Conservation (phyloP, 2,888 invertebrate species). For the Cactoblastis cactorum region DNA sequence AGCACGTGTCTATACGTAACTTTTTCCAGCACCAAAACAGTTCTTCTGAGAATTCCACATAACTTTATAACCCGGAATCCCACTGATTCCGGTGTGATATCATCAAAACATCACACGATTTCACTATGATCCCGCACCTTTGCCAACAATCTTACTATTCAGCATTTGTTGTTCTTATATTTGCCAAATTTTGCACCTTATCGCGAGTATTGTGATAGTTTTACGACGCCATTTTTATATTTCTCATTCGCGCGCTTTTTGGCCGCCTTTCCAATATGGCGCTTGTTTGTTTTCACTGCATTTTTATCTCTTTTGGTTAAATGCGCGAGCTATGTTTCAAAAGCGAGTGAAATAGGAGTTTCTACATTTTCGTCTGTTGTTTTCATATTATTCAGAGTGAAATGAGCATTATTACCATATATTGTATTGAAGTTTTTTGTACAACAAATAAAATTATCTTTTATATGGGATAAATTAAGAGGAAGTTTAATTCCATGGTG, state of each 20-base stretch:
- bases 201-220: slow-evolving; percentile 56
- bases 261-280: slow-evolving; percentile 43
- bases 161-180: slow-evolving; percentile 64
- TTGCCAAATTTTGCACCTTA: slow-evolving; percentile 69
- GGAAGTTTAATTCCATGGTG: no score
- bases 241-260: slow-evolving; percentile 47
- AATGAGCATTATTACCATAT: no score
- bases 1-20: slow-evolving; percentile 11
- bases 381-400: slow-evolving; percentile 4
- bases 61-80: slow-evolving; percentile 21
- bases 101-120: slow-evolving; percentile 36
- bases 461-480: no score
- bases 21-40: slow-evolving; percentile 10
- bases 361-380: neutral
- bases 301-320: slow-evolving; percentile 28
- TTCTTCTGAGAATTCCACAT: slow-evolving; percentile 11
- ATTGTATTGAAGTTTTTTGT: no score
- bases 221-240: slow-evolving; percentile 51
- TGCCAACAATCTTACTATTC: slow-evolving; percentile 67
- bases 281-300: slow-evolving; percentile 37
- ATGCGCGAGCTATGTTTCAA: slow-evolving; percentile 4
- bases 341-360: slow-evolving; percentile 4
- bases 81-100: slow-evolving; percentile 42
- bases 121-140: slow-evolving; percentile 40
- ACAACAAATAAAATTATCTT: no score